Evolutionary conservation across 2,797 vertebrate genomes (phyloP), one percentile per base, ranked within the genome.

Genomic region (Danionella dracula): DNA sequence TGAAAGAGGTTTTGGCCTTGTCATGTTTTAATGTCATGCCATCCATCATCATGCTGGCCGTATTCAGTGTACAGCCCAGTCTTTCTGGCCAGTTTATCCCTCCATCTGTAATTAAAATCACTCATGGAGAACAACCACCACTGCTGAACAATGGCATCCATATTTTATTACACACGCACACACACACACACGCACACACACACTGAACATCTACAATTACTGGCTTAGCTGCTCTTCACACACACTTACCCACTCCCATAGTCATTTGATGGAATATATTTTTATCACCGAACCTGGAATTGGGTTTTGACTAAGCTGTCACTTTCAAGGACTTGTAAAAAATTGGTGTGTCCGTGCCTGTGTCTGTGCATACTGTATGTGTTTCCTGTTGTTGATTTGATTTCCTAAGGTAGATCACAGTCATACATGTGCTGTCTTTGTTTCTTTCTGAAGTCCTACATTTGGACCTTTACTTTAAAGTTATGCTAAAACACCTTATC

Each of bases 41-140:
- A 65, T 65, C 62, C 8, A 65, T 85, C 79, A 78, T 76, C 72
- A 79, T 64, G 73, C 73, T 74, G 46, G 51, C 54, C 17, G 12
- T n/a, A 15, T 7, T 13, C 9, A 44, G 31, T 21, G 21, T 21
- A 8, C 40, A 45, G 34, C 66, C 35, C 37, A 50, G 66, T 45
- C 44, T 70, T 61, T 55, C 69, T 49, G 53, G 48, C 58, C 46
- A 40, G 70, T 83, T 84, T 86, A 84, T 86, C 83, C 80, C 77
- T 81, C 78, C 55, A 77, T 85, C 83, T 89, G 85, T 89, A 89
- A 90, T 89, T 90, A 88, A 89, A 89, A 65, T 74, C 83, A 88
- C 79, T 79, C 83, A 79, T 82, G 85, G 66, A 83, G 84, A 89
- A 88, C 84, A 59, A 27, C 20, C 62, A 45, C 76, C 72, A 75